Percentiles rank a stretch among this genome's conserved stretches.
These are phyloP conservation scores for Liposcelis brunnea DNA, from an alignment of 2,888 invertebrate species.

Conservation along the genomic window DNA sequence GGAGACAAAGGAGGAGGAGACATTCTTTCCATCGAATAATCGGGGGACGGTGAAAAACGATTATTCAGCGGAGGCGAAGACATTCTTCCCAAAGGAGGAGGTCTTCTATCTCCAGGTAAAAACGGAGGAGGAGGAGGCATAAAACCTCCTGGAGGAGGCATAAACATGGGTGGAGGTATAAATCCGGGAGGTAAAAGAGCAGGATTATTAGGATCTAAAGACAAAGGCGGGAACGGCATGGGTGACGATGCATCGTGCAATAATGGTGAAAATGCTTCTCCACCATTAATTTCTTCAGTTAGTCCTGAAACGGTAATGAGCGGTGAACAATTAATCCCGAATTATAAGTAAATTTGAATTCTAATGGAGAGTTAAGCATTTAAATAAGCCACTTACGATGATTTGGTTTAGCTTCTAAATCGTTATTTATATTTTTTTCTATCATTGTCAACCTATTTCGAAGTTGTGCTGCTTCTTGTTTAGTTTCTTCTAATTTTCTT, in stretches of 20 bases:
- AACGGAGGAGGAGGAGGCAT: conserved; percentile 34
- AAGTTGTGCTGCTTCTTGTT: conserved; percentile 49
- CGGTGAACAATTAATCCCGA: too few species aligned
- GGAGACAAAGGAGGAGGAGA: conserved; percentile 24
- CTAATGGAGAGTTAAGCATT: neutral
- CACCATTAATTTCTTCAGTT: conserved; percentile 26
- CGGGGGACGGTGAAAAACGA: conserved; percentile 34
- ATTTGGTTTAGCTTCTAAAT: conserved; percentile 30
- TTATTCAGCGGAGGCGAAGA: conserved; percentile 28
- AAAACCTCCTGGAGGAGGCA: conserved; percentile 27
- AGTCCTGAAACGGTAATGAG: conserved; percentile 11
- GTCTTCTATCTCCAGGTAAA: conserved; percentile 20
- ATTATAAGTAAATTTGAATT: too few species aligned
- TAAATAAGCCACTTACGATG: conserved; percentile 28
- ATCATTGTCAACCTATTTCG: conserved; percentile 40
- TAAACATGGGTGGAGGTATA: conserved; percentile 32
- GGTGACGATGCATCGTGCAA: conserved; percentile 27
- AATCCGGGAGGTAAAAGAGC: conserved; percentile 30
- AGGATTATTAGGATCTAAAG: conserved; percentile 27
- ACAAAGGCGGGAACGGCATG: conserved; percentile 29
- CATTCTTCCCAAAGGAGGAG: conserved; percentile 26
- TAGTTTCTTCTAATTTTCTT: conserved; percentile 63
- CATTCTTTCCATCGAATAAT: conserved; percentile 21
- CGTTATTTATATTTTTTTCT: conserved; percentile 30
- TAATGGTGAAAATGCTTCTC: conserved; percentile 28